phyloP scores from a whole-genome alignment of 2,888 invertebrate species.

The Rhagophthalmus giganteus region DNA sequence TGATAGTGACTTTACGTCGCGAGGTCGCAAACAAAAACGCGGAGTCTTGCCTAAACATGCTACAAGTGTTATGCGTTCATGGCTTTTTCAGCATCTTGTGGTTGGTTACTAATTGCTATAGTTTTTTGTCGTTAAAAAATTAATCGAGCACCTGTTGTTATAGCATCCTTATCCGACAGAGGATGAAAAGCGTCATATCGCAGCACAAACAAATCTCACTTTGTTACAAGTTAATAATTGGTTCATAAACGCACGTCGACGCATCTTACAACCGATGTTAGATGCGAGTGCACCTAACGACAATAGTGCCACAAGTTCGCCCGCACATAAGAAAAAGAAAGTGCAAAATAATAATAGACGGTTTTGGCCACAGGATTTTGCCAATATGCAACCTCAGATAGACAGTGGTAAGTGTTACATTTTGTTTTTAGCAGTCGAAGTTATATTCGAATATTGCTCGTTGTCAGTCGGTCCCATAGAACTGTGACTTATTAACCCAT shows the following conservation, averaged over 20 bases:
- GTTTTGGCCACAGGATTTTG: slow-evolving; percentile 75
- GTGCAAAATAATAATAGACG: slow-evolving; percentile 66
- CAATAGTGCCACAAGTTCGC: slow-evolving; percentile 40
- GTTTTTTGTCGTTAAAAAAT: no score
- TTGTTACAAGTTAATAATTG: slow-evolving; percentile 88
- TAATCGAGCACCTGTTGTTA: slow-evolving; percentile 47
- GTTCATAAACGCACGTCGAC: slow-evolving; percentile 91
- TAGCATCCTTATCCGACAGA: slow-evolving; percentile 95
- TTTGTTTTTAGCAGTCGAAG: no score
- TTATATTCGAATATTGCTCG: no score
- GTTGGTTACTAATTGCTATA: slow-evolving; percentile 61
- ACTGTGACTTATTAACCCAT: no score
- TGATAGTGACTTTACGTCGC: slow-evolving; percentile 55
- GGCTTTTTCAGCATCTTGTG: slow-evolving; percentile 95
- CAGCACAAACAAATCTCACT: slow-evolving; percentile 86
- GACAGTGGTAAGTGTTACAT: slow-evolving; percentile 60
- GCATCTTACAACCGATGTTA: slow-evolving; percentile 91
- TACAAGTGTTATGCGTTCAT: slow-evolving; percentile 93
- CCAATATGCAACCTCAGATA: slow-evolving; percentile 63
- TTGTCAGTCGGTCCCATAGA: no score
- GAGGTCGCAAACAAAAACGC: slow-evolving; percentile 72
- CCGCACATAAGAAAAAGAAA: slow-evolving; percentile 59
- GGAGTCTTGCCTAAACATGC: slow-evolving; percentile 95
- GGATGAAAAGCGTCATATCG: slow-evolving; percentile 89
- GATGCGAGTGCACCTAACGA: slow-evolving; percentile 64